Conservation (phyloP, 2,888 invertebrate species). For the Helleia helle region DNA sequence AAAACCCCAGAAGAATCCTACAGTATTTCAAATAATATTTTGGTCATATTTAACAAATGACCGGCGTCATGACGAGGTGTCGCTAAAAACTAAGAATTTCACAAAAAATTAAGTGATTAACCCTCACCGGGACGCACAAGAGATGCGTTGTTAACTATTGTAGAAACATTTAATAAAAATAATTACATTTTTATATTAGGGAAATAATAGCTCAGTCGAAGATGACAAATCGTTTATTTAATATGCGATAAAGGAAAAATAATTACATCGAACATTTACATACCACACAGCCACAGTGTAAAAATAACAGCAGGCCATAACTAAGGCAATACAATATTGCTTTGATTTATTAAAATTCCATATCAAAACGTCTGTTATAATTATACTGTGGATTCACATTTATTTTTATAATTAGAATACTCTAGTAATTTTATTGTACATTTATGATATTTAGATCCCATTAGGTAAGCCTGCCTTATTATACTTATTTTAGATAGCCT, state of each 20-base stretch:
- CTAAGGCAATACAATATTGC: not conserved
- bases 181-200: too few species aligned
- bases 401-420: not conserved
- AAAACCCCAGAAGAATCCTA: too few species aligned
- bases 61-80: too few species aligned
- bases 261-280: not conserved
- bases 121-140: too few species aligned
- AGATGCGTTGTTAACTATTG: too few species aligned
- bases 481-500: not conserved
- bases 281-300: not conserved
- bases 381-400: constrained; percentile 1
- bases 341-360: not conserved
- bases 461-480: not conserved
- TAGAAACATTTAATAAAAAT: too few species aligned
- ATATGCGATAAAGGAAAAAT: not conserved
- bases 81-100: too few species aligned
- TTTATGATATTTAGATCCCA: not conserved
- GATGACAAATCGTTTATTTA: constrained; percentile 1
- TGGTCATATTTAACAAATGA: too few species aligned
- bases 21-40: too few species aligned
- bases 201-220: too few species aligned
- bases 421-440: not conserved
- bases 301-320: constrained; percentile 3
- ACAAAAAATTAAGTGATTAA: too few species aligned
- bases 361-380: not conserved